Conservation (phyloP, 2,797 vertebrate genomes). For the Lepus townsendii region DNA sequence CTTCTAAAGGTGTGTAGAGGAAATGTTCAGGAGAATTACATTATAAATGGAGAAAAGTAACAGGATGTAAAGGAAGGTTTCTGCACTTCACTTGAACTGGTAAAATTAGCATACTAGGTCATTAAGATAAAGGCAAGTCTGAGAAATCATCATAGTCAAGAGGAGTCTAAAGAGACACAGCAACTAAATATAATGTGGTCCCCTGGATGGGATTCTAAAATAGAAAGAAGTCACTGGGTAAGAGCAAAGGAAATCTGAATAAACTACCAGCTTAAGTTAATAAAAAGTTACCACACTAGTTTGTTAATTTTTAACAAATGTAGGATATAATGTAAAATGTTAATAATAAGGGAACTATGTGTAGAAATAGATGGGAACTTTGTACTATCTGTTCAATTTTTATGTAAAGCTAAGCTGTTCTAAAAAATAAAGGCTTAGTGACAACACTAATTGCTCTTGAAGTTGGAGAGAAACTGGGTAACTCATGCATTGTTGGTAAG, state of each 20-base stretch:
- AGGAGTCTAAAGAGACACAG: not conserved
- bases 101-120: not conserved
- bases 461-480: not conserved
- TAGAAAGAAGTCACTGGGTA: not conserved
- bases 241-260: constrained; percentile 2
- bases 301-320: not conserved
- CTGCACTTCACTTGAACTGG: not conserved
- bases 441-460: not conserved
- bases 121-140: not conserved
- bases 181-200: not conserved
- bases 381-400: not conserved
- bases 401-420: not conserved
- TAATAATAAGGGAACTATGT: not conserved
- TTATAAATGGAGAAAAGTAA: not conserved
- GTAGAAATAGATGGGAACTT: not conserved
- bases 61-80: not conserved
- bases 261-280: not conserved
- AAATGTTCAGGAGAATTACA: not conserved
- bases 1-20: not conserved
- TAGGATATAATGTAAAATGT: not conserved
- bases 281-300: not conserved
- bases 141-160: not conserved
- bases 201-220: not conserved
- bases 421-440: not conserved
- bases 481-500: not conserved